Conservation (phyloP, 35 echinoderm and acorn worm genomes). For the Amphiura filiformis region DNA sequence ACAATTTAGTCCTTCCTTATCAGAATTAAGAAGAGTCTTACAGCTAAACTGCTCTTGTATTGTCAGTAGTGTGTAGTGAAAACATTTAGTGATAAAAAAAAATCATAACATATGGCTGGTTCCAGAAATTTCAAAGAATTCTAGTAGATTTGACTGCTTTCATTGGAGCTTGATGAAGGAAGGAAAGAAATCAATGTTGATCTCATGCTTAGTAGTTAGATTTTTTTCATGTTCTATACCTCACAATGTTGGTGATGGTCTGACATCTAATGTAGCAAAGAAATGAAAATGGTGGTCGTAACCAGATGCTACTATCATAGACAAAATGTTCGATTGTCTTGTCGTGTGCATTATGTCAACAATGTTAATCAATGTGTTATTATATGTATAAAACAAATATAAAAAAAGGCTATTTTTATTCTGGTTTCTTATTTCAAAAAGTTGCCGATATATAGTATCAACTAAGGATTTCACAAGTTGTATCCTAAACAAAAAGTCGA, state of each 20-base stretch:
- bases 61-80: neutral
- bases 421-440: too few relatives aligned
- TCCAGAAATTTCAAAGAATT: neutral
- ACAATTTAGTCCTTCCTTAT: too few relatives aligned
- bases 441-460: too few relatives aligned
- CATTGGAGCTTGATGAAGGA: too few relatives aligned
- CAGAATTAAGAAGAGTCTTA: too few relatives aligned
- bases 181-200: too few relatives aligned
- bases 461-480: too few relatives aligned
- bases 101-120: too few relatives aligned
- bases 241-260: neutral
- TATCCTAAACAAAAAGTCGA: too few relatives aligned
- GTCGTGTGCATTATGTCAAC: neutral
- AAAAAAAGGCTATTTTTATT: neutral
- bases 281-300: neutral
- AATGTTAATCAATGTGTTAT: neutral
- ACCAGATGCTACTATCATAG: neutral
- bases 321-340: neutral
- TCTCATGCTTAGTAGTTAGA: neutral
- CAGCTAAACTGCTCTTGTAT: neutral
- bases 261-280: neutral
- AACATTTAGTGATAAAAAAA: neutral
- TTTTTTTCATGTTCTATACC: neutral
- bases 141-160: neutral
- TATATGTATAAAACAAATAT: neutral